Base-by-base conservation (phyloP, 1,140 invertebrate genomes). In the Maniola jurtina region DNA sequence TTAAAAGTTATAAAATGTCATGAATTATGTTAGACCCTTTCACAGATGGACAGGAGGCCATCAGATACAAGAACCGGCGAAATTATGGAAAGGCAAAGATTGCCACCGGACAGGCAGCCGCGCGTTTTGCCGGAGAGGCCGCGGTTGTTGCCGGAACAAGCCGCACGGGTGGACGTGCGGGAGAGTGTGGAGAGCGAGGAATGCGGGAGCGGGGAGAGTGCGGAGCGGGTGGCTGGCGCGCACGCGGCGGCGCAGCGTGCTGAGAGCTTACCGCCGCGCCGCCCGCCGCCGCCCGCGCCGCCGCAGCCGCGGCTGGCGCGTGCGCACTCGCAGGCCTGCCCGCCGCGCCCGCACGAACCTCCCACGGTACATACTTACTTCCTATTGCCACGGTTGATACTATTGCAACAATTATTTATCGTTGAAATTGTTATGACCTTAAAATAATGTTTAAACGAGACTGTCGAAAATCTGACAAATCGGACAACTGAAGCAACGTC, bases 271-370 rank as follows among this genome's bases (percentile, higher is more conserved):
- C 70, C 77, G 9, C 85, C 80, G 47, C 79, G 75, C 57, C 72
- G 77, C 8, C 80, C 77, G 45, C 80, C 85, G 50, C 80, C 84
- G 33, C 80, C 84, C 11, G 61, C 75, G 61, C 73, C 78, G 5
- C 60, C 66, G 48, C 75, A 70, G 33, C 73, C 68, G 61, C 77
- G 81, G 0, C 79, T 84, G 5, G 54, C 77, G 56, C 73, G 83
- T 15, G 75, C 81, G 47, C 74, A 74, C 36, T 84, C 83, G 25
- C 80, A 82, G n/a, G 79, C 79, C 33, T 72, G 80, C 10, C 76
- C 80, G 16, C 70, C 77, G n/a, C 70, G 74, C 15, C 66, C 76
- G 0, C 71, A 60, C 45, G 83, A 86, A 5, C 83, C 80, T 8
- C 84, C 84, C 0, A 8, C 61, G 56, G 84, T 87, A 55, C 52